Conservation (phyloP, 53 echinoderm and acorn worm genomes). For the Echinometra lucunter region DNA sequence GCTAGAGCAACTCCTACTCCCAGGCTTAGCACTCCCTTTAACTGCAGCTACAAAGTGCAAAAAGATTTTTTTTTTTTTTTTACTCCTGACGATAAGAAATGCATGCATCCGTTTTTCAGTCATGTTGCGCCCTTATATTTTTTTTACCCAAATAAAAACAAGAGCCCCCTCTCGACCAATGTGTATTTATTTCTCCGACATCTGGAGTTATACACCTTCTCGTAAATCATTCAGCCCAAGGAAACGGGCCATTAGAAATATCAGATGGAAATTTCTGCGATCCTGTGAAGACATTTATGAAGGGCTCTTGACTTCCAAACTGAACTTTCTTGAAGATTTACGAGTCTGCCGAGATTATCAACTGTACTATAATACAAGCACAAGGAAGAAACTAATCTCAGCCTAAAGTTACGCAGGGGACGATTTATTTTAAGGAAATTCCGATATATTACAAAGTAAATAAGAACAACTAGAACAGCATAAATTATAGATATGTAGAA, state of each 20-base stretch:
- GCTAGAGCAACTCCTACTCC: no score
- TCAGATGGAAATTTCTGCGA: conserved; percentile 50
- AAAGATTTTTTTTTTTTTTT: no score
- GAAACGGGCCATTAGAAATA: conserved; percentile 60
- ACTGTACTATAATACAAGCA: conserved; percentile 1
- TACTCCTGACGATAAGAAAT: neutral
- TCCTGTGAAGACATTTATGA: conserved; percentile 44
- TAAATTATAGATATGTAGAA: no score
- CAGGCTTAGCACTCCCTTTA: neutral
- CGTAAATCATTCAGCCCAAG: conserved; percentile 53
- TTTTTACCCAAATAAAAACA: neutral
- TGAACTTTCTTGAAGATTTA: conserved; percentile 50
- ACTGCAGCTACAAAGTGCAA: neutral
- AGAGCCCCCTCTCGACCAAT: neutral
- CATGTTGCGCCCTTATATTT: conserved; percentile 20
- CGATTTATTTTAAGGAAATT: neutral
- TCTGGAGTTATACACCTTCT: neutral
- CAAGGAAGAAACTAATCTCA: neutral
- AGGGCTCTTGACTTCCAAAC: conserved; percentile 21
- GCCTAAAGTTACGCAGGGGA: neutral
- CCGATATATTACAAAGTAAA: no score
- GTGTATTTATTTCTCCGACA: neutral
- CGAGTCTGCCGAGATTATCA: conserved; percentile 26
- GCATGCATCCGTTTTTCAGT: neutral
- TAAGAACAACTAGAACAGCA: no score